phyloP scores from a whole-genome alignment of 2,113 vertebrate genomes.

The Crotalus helleri region DNA sequence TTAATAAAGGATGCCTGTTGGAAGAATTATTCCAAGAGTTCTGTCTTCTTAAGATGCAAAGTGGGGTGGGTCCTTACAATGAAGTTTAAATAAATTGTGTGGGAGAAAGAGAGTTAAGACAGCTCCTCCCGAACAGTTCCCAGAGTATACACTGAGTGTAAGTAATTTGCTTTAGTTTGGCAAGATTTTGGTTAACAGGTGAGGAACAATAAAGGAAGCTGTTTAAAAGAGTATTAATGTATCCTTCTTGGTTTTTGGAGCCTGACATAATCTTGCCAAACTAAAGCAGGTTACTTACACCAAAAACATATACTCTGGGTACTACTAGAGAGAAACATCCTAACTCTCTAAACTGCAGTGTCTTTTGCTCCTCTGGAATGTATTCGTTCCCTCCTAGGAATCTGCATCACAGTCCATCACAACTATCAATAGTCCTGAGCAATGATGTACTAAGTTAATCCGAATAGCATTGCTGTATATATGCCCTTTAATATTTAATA shows the following conservation, averaged over 20 bases:
- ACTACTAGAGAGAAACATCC: too few relatives aligned
- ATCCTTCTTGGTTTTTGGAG: not conserved
- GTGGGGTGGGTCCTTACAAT: not conserved
- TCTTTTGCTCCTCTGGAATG: too few relatives aligned
- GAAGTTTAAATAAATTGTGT: not conserved
- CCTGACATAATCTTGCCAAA: not conserved
- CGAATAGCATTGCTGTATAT: not conserved
- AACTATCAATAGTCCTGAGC: not conserved
- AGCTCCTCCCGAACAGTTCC: not conserved
- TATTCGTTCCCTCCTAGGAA: too few relatives aligned
- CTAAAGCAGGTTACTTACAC: not conserved
- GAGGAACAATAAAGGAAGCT: not conserved
- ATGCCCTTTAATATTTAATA: not conserved
- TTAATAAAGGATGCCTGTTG: too few relatives aligned
- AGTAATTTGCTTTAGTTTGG: not conserved
- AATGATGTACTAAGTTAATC: not conserved
- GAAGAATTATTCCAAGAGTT: too few relatives aligned
- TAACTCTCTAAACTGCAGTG: too few relatives aligned
- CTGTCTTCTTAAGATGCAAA: too few relatives aligned
- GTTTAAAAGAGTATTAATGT: not conserved
- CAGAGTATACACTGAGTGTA: not conserved
- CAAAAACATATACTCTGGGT: too few relatives aligned
- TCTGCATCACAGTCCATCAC: too few relatives aligned
- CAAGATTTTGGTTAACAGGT: not conserved
- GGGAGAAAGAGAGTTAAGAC: not conserved